phyloP scores from a whole-genome alignment of 2,888 invertebrate species.

The Chrysotoxum bicinctum region DNA sequence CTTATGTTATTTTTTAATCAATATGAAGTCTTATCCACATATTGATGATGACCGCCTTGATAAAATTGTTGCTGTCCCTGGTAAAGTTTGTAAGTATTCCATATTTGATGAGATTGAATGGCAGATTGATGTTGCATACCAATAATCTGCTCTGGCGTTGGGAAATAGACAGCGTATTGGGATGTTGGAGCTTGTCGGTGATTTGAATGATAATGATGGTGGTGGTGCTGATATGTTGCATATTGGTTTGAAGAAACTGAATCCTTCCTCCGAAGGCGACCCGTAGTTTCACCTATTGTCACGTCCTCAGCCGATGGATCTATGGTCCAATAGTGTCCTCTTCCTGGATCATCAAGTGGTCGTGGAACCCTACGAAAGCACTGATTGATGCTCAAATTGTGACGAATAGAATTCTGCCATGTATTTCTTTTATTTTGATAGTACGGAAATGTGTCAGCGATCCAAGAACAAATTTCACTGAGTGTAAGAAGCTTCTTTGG shows the following conservation, averaged over 20 bases:
- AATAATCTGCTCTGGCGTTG: conserved; percentile 74
- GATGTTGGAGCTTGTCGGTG: conserved; percentile 11
- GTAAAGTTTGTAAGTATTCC: conserved; percentile 35
- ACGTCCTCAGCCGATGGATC: conserved; percentile 97
- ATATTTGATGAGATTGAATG: conserved; percentile 33
- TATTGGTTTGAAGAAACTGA: conserved; percentile 79
- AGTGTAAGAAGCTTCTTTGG: conserved; percentile 94
- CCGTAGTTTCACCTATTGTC: conserved; percentile 97
- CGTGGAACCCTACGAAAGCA: conserved; percentile 96
- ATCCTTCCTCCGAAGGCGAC: conserved; percentile 89
- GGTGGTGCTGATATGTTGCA: conserved; percentile 73
- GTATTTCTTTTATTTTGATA: conserved; percentile 98
- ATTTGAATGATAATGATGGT: conserved; percentile 2
- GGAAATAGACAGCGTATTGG: conserved; percentile 77
- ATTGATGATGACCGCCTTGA: not conserved
- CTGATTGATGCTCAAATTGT: conserved; percentile 88
- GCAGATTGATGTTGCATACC: conserved; percentile 42
- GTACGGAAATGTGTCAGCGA: conserved; percentile 97
- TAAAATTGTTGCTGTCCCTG: conserved; percentile 30
- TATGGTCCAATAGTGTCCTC: conserved; percentile 99
- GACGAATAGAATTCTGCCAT: conserved; percentile 95
- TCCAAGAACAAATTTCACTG: conserved; percentile 98
- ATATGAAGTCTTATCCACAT: conserved; percentile 1
- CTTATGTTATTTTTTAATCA: not conserved
- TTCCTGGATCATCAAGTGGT: conserved; percentile 97